Conservation (phyloP, 2,888 invertebrate species). For the Ochropacha duplaris region DNA sequence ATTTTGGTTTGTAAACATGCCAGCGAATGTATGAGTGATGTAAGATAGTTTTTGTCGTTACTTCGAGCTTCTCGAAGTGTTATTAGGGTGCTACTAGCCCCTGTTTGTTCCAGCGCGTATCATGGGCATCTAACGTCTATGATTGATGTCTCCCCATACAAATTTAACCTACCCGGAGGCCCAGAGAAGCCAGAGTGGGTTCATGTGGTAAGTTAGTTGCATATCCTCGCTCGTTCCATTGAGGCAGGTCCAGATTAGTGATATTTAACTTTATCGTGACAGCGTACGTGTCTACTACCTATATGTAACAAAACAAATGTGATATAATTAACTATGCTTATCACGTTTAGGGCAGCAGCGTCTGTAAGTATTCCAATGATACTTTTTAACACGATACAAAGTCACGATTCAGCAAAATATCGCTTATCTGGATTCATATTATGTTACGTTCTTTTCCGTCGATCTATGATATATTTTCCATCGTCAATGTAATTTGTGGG, state of each 20-base stretch:
- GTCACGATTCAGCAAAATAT: not conserved
- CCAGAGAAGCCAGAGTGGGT: slow-evolving; percentile 92
- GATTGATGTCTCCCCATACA: slow-evolving; percentile 99
- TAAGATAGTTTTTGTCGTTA: slow-evolving; percentile 27
- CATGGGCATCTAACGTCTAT: slow-evolving; percentile 98
- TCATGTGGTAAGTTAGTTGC: slow-evolving; percentile 89
- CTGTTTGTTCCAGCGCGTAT: slow-evolving; percentile 94
- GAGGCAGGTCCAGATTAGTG: not conserved
- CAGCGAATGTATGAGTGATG: slow-evolving; percentile 15
- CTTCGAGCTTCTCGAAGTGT: slow-evolving; percentile 65
- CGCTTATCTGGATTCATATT: not conserved
- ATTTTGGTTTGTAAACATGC: not conserved
- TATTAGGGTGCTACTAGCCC: slow-evolving; percentile 79
- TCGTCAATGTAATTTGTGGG: not conserved
- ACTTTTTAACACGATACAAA: not conserved
- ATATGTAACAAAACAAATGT: not conserved
- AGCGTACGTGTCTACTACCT: not conserved
- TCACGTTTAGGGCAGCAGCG: too few relatives aligned
- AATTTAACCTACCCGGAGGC: slow-evolving; percentile 95
- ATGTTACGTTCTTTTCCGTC: not conserved
- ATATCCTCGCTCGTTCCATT: slow-evolving; percentile 19
- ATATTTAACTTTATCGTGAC: not conserved
- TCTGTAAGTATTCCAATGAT: not conserved
- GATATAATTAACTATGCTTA: not conserved
- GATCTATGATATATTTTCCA: not conserved